A percentile compares a stretch with the other conserved stretches of the same genome.
Conservation (phyloP, 1,140 invertebrate species). For the Elysia chlorotica region DNA sequence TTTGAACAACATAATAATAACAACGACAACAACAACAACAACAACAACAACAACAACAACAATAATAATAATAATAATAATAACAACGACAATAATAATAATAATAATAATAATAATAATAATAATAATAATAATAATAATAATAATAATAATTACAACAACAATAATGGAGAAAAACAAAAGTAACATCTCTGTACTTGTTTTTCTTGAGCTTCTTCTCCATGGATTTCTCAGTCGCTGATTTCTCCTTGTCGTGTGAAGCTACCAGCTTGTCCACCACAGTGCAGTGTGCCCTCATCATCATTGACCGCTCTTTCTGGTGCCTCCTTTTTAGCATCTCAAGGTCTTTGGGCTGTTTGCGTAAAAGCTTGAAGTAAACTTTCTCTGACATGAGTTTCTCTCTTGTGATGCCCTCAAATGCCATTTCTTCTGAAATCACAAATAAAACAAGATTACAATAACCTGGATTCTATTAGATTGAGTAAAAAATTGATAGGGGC, state of each 20-base stretch:
- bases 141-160: too few relatives aligned
- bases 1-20: too few relatives aligned
- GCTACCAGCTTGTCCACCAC: slow-evolving; percentile 90
- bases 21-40: too few relatives aligned
- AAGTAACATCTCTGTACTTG: slow-evolving; percentile 45
- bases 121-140: too few relatives aligned
- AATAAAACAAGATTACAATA: too few relatives aligned
- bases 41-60: too few relatives aligned
- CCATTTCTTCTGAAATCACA: slow-evolving; percentile 41
- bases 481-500: too few relatives aligned
- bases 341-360: slow-evolving; percentile 95
- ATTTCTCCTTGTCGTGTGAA: slow-evolving; percentile 56
- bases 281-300: slow-evolving; percentile 94
- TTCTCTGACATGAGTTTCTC: slow-evolving; percentile 91
- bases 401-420: slow-evolving; percentile 81
- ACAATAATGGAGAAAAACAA: too few relatives aligned
- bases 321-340: slow-evolving; percentile 91
- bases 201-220: slow-evolving; percentile 58
- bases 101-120: too few relatives aligned
- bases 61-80: too few relatives aligned
- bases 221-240: slow-evolving; percentile 48
- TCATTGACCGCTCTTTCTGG: slow-evolving; percentile 85
- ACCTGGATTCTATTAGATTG: too few relatives aligned
- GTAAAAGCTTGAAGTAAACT: slow-evolving; percentile 89
- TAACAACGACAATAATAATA: too few relatives aligned